Evolutionary conservation across 2,797 vertebrate species (phyloP), one percentile per base, ranked within the genome.

Genomic region (Pipistrellus nathusii): DNA sequence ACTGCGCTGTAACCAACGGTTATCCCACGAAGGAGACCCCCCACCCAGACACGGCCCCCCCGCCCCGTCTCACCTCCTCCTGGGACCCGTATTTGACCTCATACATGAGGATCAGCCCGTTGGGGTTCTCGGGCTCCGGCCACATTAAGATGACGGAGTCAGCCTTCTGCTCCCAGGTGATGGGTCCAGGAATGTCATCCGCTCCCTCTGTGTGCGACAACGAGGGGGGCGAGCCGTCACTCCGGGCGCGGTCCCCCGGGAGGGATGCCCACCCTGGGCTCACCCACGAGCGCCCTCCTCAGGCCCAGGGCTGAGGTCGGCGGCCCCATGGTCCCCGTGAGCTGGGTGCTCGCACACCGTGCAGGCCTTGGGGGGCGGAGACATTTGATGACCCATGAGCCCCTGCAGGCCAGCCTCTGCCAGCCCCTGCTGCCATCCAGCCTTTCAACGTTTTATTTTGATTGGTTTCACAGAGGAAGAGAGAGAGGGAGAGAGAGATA

Each of bases 81-180:
- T 98, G 99, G 46, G 99, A 98, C 35, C 98, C 99, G 0, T 99
- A 99, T 95, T 99, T 99, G 97, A 99, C 99, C 97, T 99, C 99
- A 72, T 99, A 99, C 99, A 99, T 99, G 5, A 99, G 98, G 94
- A 99, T 99, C 95, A 99, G 98, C 76, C 99, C 99, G 0, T 99
- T 99, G 78, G 99, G 99, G 86, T 97, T 98, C 89, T 97, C 32
- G 3, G 99, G 99, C 96, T 99, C 99, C 0, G 98, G 91, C 99
- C 99, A 99, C 96, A 98, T 99, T 96, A 99, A 97, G 95, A 99
- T 96, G 95, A 99, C 98, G 0, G 98, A 98, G 64, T 99, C 99
- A 83, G 98, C 99, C 96, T 96, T 94, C 87, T 97, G 97, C 97
- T 99, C 99, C 98, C 98, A 98, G 14, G 97, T 98, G 75, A 99